phyloP scores from a whole-genome alignment of 2,888 invertebrate species.

The Carcina quercana region DNA sequence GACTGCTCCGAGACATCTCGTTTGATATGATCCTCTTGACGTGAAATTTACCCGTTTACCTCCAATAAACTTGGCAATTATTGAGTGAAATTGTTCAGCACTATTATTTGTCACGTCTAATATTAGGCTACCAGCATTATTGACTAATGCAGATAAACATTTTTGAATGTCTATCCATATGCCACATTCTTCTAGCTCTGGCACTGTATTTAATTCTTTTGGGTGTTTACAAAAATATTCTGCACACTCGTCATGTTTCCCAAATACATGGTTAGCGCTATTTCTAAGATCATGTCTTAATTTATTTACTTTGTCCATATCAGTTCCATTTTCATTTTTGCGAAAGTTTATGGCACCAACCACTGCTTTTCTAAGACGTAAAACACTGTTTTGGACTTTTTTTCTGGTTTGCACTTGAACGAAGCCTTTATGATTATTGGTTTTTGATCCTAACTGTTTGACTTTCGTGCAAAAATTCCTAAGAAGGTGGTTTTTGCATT shows the following conservation, averaged over 20 bases:
- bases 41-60: constrained; percentile 28
- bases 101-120: constrained; percentile 20
- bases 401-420: too few species aligned
- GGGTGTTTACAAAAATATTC: constrained; percentile 4
- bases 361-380: neutral
- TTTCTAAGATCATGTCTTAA: neutral
- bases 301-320: neutral
- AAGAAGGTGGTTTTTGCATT: constrained; percentile 1
- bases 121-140: constrained; percentile 11
- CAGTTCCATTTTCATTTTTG: neutral
- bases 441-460: neutral
- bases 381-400: neutral
- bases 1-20: constrained; percentile 22
- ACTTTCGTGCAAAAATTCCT: neutral
- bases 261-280: constrained; percentile 3
- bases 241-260: constrained; percentile 4
- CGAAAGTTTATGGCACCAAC: neutral
- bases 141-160: neutral
- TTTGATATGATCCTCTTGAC: constrained; percentile 21
- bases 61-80: constrained; percentile 22
- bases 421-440: too few species aligned
- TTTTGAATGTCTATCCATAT: neutral
- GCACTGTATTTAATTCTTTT: neutral
- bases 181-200: neutral
- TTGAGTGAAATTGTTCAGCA: constrained; percentile 22